A percentile compares a stretch with the other conserved stretches of the same genome.
Evolutionary conservation across 37 sponge, comb jelly and placozoan species (phyloP).

Genomic region (Agelas oroides): DNA sequence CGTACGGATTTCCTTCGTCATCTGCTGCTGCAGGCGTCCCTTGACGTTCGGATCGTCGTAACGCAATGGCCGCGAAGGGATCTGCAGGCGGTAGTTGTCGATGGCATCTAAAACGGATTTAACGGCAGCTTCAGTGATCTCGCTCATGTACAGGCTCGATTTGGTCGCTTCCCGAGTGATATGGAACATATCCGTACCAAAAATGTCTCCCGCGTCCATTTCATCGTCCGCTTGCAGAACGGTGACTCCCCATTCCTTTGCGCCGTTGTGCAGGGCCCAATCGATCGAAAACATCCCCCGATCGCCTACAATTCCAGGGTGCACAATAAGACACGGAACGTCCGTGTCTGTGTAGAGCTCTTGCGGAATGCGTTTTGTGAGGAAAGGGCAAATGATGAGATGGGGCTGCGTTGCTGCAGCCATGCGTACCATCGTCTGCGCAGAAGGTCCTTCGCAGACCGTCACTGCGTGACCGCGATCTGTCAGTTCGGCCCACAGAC

Average conservation of each 20-base stretch:
- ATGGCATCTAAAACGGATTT: not conserved
- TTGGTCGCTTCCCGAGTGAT: conserved; percentile 7
- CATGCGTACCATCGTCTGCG: too few species aligned
- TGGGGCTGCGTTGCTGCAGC: conserved; percentile 9
- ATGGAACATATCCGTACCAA: conserved; percentile 12
- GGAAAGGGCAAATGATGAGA: conserved; percentile 38
- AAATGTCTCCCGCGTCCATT: conserved; percentile 37
- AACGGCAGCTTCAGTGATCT: conserved; percentile 10
- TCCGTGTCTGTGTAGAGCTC: conserved; percentile 1
- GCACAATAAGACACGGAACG: conserved; percentile 26
- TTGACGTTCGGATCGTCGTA: too few species aligned
- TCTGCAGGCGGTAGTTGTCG: too few species aligned
- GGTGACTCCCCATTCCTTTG: conserved; percentile 39
- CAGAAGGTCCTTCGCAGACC: too few species aligned
- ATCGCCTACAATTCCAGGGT: conserved; percentile 44
- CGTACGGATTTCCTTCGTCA: too few species aligned
- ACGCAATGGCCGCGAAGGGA: too few species aligned
- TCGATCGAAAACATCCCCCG: conserved; percentile 24
- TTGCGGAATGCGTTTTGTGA: conserved; percentile 15
- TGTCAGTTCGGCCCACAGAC: too few species aligned
- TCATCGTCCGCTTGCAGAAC: conserved; percentile 39
- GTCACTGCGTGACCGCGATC: too few species aligned
- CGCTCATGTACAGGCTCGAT: conserved; percentile 10
- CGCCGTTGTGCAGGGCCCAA: conserved; percentile 8
- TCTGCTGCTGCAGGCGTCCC: too few species aligned